A percentile compares a stretch with the other conserved stretches of the same genome.
Conservation (phyloP, 2,888 invertebrate genomes). For the Harpagoxenus sublaevis region DNA sequence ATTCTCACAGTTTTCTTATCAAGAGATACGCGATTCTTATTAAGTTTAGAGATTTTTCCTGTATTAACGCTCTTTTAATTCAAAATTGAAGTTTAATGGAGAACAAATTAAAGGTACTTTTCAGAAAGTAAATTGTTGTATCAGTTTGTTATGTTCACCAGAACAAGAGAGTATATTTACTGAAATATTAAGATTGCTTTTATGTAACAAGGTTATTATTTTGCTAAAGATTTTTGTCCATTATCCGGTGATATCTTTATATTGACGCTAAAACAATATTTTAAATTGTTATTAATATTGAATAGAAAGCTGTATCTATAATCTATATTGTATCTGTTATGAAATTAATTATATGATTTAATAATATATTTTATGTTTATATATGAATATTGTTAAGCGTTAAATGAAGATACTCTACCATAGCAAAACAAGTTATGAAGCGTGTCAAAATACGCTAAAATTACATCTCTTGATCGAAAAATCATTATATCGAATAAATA, state of each 20-base stretch:
- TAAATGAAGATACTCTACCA: slow-evolving; percentile 5
- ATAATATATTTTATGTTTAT: background rate
- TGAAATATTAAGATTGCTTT: slow-evolving; percentile 39
- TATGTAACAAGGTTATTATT: slow-evolving; percentile 58
- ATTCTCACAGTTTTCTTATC: slow-evolving; percentile 44
- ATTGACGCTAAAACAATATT: background rate
- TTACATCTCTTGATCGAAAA: slow-evolving; percentile 15
- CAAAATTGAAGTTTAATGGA: slow-evolving; percentile 46
- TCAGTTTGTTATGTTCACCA: slow-evolving; percentile 36
- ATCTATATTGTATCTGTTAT: background rate
- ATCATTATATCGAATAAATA: slow-evolving; percentile 30
- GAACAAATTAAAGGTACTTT: slow-evolving; percentile 37
- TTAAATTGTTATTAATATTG: background rate
- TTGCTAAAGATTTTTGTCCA: background rate
- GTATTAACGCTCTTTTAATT: slow-evolving; percentile 62
- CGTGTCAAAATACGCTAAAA: slow-evolving; percentile 12
- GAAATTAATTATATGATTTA: slow-evolving; percentile 14
- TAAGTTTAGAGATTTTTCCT: slow-evolving; percentile 57
- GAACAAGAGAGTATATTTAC: slow-evolving; percentile 31
- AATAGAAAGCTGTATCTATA: background rate
- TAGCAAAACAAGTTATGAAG: background rate
- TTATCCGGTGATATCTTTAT: background rate
- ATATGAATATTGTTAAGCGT: background rate
- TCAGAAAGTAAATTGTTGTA: slow-evolving; percentile 57
- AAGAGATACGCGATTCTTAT: slow-evolving; percentile 58